phyloP scores from a whole-genome alignment of 2,888 invertebrate species.

The Malachius bipustulatus region DNA sequence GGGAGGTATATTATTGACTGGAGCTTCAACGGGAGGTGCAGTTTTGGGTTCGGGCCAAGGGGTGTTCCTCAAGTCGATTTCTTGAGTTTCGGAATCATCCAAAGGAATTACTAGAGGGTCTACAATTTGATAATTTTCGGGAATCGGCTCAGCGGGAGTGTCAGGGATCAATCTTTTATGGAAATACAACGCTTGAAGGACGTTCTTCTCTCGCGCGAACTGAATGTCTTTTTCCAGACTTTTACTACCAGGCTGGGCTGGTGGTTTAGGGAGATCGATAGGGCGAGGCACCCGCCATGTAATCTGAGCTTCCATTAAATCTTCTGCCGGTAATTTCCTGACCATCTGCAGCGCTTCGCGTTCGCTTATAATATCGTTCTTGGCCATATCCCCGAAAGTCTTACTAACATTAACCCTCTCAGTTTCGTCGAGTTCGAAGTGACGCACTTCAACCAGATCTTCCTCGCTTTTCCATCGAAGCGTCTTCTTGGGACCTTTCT shows the following conservation, averaged over 20 bases:
- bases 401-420: conserved; percentile 92
- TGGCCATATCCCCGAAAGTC: conserved; percentile 83
- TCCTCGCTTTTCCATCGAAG: conserved; percentile 65
- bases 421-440: conserved; percentile 90
- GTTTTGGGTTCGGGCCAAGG: conserved; percentile 81
- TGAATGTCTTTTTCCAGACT: conserved; percentile 83
- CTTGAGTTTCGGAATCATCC: conserved; percentile 78
- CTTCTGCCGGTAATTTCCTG: conserved; percentile 62
- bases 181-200: conserved; percentile 72
- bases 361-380: conserved; percentile 78
- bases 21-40: conserved; percentile 38
- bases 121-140: conserved; percentile 60
- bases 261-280: conserved; percentile 56
- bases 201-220: conserved; percentile 73
- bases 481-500: conserved; percentile 67
- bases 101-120: conserved; percentile 79
- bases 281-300: conserved; percentile 62
- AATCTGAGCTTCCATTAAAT: conserved; percentile 71
- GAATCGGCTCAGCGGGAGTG: conserved; percentile 74
- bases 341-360: conserved; percentile 69
- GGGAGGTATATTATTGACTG: conserved; percentile 33
- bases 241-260: conserved; percentile 58
- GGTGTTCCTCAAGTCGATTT: conserved; percentile 64
- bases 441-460: conserved; percentile 70
- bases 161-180: conserved; percentile 76